Conservation (phyloP, 2,797 vertebrate species). For the Jordanella pulchra region DNA sequence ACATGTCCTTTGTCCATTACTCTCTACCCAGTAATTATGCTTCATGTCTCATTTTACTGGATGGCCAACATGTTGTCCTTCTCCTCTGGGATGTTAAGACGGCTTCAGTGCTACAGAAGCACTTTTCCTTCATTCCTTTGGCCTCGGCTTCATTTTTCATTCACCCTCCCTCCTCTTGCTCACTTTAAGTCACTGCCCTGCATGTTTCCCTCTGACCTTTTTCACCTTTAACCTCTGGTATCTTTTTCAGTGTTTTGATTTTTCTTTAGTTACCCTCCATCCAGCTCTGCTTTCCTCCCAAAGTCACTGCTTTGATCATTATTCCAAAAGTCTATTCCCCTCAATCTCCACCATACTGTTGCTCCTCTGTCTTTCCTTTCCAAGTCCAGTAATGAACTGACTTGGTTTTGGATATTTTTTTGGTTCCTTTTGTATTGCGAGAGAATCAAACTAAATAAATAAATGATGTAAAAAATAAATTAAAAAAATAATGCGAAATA, state of each 20-base stretch:
- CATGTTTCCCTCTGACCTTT: constrained; percentile 34
- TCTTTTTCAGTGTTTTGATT: constrained; percentile 33
- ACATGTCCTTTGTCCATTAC: not conserved
- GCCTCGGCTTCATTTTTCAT: constrained; percentile 55
- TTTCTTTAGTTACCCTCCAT: constrained; percentile 40
- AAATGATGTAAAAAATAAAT: not conserved
- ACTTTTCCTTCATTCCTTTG: constrained; percentile 42
- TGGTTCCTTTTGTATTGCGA: not conserved
- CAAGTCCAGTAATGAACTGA: constrained; percentile 45
- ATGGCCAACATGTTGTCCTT: constrained; percentile 3
- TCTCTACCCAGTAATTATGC: constrained; percentile 18
- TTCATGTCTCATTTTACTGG: constrained; percentile 32
- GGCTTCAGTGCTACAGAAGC: constrained; percentile 43
- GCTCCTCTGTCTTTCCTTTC: constrained; percentile 26
- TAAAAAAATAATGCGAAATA: no score
- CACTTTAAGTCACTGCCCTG: constrained; percentile 10
- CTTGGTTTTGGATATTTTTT: constrained; percentile 8
- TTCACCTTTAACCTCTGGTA: constrained; percentile 40
- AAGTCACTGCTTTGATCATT: constrained; percentile 43
- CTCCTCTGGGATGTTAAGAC: constrained; percentile 38
- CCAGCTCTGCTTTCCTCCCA: constrained; percentile 19
- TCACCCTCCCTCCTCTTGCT: constrained; percentile 40
- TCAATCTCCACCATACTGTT: constrained; percentile 17
- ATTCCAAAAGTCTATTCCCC: constrained; percentile 29
- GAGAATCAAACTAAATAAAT: not conserved